Conservation (phyloP, 37 sponge, comb jelly and placozoan genomes). For the Oscarella lobularis region DNA sequence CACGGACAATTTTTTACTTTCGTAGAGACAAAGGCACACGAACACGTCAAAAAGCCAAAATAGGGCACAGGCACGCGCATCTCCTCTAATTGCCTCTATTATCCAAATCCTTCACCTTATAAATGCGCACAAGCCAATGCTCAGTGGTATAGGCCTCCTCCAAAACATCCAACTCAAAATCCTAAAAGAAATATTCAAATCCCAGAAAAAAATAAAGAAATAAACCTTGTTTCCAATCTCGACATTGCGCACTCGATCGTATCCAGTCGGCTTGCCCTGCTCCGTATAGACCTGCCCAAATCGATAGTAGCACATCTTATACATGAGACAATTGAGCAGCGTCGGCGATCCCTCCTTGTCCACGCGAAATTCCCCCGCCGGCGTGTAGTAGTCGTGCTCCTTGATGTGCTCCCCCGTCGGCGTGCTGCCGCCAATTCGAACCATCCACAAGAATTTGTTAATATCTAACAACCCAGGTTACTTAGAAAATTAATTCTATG, state of each 20-base stretch:
- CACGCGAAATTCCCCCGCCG: conserved; percentile 92
- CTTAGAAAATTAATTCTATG: neutral
- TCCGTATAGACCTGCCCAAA: conserved; percentile 92
- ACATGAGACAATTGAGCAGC: conserved; percentile 96
- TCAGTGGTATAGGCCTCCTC: conserved; percentile 99
- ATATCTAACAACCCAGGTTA: conserved; percentile 81
- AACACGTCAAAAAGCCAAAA: neutral
- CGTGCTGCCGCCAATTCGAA: conserved; percentile 96
- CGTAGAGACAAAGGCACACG: neutral
- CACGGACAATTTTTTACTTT: neutral
- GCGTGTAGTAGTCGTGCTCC: conserved; percentile 91
- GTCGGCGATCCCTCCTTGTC: conserved; percentile 86
- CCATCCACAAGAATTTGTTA: conserved; percentile 99
- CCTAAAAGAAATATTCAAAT: no score
- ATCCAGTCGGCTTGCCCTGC: conserved; percentile 92
- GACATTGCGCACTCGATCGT: conserved; percentile 92
- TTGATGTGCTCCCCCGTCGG: conserved; percentile 85
- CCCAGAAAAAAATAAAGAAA: no score
- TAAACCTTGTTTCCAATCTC: conserved; percentile 97
- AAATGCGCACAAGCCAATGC: conserved; percentile 98
- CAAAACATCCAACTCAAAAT: conserved; percentile 95
- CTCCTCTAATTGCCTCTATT: conserved; percentile 75
- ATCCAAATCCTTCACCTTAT: conserved; percentile 87
- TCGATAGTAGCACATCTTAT: conserved; percentile 98
- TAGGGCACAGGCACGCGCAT: no score